phyloP scores from a whole-genome alignment of 2,797 vertebrate genomes.

The Lacerta bilineata region DNA sequence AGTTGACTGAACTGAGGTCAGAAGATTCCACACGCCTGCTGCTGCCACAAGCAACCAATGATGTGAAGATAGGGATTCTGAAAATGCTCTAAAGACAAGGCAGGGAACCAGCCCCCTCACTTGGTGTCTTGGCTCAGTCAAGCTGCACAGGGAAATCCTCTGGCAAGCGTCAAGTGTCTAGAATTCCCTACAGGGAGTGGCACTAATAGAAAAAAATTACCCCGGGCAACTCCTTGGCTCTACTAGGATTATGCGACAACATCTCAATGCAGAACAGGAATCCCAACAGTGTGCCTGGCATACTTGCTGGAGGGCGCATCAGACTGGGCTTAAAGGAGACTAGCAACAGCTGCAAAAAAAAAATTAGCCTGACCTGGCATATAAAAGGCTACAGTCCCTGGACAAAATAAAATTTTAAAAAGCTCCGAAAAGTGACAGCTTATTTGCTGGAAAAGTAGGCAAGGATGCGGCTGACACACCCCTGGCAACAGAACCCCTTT shows the following conservation, averaged over 20 bases:
- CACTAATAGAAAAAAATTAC: conserved; percentile 27
- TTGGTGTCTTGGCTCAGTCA: conserved; percentile 48
- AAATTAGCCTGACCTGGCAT: conserved; percentile 15
- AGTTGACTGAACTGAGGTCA: not conserved
- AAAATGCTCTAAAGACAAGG: not conserved
- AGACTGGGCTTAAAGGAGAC: conserved; percentile 10
- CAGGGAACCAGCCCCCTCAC: conserved; percentile 31
- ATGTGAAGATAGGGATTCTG: not conserved
- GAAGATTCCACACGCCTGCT: not conserved
- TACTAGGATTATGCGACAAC: not conserved
- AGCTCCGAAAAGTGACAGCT: not conserved
- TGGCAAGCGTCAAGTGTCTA: not conserved
- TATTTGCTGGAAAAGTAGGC: not conserved
- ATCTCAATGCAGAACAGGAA: not conserved
- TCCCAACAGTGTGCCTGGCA: not conserved
- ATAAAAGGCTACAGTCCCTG: not conserved
- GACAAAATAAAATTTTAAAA: not conserved
- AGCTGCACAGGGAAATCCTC: not conserved
- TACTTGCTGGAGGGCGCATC: not conserved
- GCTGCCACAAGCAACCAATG: not conserved
- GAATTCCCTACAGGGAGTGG: conserved; percentile 50
- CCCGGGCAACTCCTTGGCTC: not conserved
- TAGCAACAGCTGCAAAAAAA: conserved; percentile 17
- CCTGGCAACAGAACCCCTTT: not conserved
- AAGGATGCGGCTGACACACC: not conserved